Conservation (phyloP, 37 sponge, comb jelly and placozoan species). For the Dysidea cf. avara region DNA sequence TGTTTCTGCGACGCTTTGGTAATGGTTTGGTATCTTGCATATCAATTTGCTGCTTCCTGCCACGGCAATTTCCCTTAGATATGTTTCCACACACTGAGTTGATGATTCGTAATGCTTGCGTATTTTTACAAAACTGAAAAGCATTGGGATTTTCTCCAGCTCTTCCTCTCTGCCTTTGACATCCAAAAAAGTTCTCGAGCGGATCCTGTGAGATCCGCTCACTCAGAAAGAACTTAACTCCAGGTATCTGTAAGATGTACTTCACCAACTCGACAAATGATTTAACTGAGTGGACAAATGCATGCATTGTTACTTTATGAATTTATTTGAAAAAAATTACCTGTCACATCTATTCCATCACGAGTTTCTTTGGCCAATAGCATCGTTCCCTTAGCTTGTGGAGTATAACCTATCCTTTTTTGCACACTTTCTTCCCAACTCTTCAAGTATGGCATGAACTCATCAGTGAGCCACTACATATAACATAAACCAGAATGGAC, state of each 20-base stretch:
- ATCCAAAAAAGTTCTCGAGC: conserved; percentile 20
- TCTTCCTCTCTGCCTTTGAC: background rate
- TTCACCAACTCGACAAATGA: conserved; percentile 32
- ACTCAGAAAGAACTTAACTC: conserved; percentile 13
- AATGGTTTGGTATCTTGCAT: too few species aligned
- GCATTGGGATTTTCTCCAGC: conserved; percentile 16
- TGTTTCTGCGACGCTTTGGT: too few species aligned
- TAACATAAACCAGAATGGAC: too few species aligned
- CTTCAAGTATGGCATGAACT: conserved; percentile 12
- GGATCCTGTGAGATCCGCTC: conserved; percentile 31
- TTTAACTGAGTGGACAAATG: background rate
- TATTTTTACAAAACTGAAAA: conserved; percentile 25
- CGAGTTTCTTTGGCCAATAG: conserved; percentile 13
- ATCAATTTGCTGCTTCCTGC: conserved; percentile 12
- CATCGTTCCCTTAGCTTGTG: background rate
- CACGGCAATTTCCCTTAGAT: too few species aligned
- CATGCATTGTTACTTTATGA: too few species aligned
- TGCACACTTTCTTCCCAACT: conserved; percentile 29
- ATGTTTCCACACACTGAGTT: conserved; percentile 7
- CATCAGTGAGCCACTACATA: conserved; percentile 9
- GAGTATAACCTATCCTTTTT: background rate
- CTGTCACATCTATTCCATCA: conserved; percentile 12
- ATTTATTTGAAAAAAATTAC: conserved; percentile 5
- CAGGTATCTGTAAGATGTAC: conserved; percentile 20
- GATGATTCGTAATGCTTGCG: conserved; percentile 33